Evolutionary conservation across 2,113 vertebrate genomes (phyloP), one percentile per base, ranked within the genome.

Genomic region (Ardeotis arabs): DNA sequence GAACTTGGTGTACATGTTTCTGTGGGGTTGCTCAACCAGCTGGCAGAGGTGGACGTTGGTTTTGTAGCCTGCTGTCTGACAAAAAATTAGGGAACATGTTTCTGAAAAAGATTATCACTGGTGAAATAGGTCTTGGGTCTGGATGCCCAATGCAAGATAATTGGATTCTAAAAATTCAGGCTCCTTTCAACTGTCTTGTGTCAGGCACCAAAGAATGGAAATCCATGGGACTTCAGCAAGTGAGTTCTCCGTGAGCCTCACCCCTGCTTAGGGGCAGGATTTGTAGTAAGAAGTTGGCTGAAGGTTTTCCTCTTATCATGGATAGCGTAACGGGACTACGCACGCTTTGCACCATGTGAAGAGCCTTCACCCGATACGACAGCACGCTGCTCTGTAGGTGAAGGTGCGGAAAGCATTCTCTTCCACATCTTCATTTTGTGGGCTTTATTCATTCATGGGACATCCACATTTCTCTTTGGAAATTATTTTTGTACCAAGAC

Each of bases 311-410:
- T 86, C 55, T 81, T 72, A 3, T 27, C 77, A 20, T 18, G 35
- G 77, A 7, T 7, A 45, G 23, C 7, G 3, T n/a, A 87, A 63
- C 0, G 3, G 60, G 59, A 59, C 64, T 50, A 22, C 0, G 0
- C 7, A 4, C 37, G 25, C 68, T 37, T 53, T 81, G 64, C n/a
- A 18, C 33, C 21, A 7, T 4, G 5, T 49, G n/a, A 56, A 67
- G 39, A 87, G 41, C 66, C 27, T 56, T 64, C 55, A 49, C 67
- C 64, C 60, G 25, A 2, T 3, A 7, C 0, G 18, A 35, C 33
- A 66, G 53, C 10, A 16, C 0, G 0, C 23, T 62, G 63, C 83
- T 88, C 47, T 58, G 35, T 20, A 45, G 28, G 52, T 37, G 33
- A 67, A 47, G 29, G 33, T 28, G 29, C 3, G 3, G 77, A 39